These are phyloP conservation scores for Ochropleura plecta DNA, from an alignment of 2,888 invertebrate species.

Conservation along the genomic window DNA sequence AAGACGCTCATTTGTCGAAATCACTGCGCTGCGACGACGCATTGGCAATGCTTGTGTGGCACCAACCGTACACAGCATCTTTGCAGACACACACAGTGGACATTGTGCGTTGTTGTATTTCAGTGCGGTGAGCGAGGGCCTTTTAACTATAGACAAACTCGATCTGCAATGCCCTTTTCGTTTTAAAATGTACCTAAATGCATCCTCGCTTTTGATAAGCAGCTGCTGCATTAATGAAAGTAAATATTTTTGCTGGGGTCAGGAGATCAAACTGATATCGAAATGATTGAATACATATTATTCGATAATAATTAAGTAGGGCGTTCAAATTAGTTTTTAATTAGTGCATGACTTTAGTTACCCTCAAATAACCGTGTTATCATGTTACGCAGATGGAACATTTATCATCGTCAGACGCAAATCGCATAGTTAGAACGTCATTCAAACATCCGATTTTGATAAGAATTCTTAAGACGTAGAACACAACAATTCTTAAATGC, in stretches of 20 bases:
- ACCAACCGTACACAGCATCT: too few relatives aligned
- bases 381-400: not conserved
- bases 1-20: too few relatives aligned
- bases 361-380: not conserved
- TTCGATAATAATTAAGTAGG: conserved; percentile 4
- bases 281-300: not conserved
- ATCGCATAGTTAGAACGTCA: conserved; percentile 27
- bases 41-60: too few relatives aligned
- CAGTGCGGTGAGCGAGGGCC: not conserved
- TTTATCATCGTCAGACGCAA: conserved; percentile 23
- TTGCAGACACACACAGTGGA: too few relatives aligned
- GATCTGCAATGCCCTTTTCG: conserved; percentile 2
- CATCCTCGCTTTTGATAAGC: conserved; percentile 3
- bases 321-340: conserved; percentile 28
- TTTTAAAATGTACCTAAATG: conserved; percentile 25
- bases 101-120: not conserved
- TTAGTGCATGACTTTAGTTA: conserved; percentile 21
- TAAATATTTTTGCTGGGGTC: conserved; percentile 10
- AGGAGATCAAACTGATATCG: conserved; percentile 10
- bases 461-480: conserved; percentile 16
- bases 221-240: conserved; percentile 22
- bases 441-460: conserved; percentile 19
- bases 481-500: not conserved
- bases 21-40: too few relatives aligned
- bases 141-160: conserved; percentile 11